A percentile compares a stretch with the other conserved stretches of the same genome.
phyloP scores from a whole-genome alignment of 2,797 vertebrate genomes.

The Tauraco hartlaubi region DNA sequence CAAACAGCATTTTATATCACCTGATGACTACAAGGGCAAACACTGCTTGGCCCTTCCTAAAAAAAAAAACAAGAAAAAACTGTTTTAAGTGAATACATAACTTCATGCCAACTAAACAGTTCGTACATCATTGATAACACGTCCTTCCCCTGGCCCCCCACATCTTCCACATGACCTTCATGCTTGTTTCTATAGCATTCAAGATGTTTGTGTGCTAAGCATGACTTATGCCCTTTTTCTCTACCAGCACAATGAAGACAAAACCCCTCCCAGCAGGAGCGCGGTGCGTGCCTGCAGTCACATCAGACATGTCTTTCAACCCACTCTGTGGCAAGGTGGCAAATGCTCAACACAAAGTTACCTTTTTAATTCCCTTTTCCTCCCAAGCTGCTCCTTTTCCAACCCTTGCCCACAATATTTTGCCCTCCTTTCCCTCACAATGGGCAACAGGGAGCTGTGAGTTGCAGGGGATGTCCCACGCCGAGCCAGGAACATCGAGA shows the following conservation, averaged over 20 bases:
- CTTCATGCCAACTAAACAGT: neutral
- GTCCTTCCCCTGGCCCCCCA: too few relatives aligned
- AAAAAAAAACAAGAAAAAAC: neutral
- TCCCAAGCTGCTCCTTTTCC: neutral
- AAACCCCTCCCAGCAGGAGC: neutral
- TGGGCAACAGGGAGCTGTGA: rapidly evolving
- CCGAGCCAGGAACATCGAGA: neutral
- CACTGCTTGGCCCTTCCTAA: neutral
- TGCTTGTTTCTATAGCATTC: neutral
- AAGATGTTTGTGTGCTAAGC: neutral
- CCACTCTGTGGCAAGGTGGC: rapidly evolving
- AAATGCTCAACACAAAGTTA: neutral
- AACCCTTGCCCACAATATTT: neutral
- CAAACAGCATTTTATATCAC: neutral
- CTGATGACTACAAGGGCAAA: neutral
- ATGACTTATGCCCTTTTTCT: neutral
- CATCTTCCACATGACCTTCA: neutral
- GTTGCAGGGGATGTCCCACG: rapidly evolving
- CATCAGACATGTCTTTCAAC: neutral
- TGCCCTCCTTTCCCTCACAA: neutral
- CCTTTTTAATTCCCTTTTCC: neutral
- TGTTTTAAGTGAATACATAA: neutral
- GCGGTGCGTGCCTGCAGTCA: rapidly evolving
- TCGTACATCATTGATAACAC: neutral
- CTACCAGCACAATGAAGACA: neutral